A percentile compares a stretch with the other conserved stretches of the same genome.
phyloP scores from a whole-genome alignment of 2,888 invertebrate species.

The Acleris sparsana region DNA sequence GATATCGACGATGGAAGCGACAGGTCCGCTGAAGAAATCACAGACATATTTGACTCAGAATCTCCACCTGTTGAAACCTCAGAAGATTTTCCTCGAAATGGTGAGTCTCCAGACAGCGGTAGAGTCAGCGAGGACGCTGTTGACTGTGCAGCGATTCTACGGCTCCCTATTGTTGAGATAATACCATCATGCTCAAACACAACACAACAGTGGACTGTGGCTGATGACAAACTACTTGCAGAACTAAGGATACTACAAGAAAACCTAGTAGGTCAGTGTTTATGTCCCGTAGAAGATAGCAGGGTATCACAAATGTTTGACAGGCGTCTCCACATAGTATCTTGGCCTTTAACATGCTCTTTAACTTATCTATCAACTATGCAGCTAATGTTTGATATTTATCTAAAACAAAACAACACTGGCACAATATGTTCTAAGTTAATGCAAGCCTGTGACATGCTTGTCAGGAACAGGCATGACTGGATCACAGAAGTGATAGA shows the following conservation, averaged over 20 bases:
- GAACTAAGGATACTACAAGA: slow-evolving; percentile 85
- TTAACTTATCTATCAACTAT: slow-evolving; percentile 92
- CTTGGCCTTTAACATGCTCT: slow-evolving; percentile 79
- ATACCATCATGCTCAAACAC: slow-evolving; percentile 73
- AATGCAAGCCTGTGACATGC: slow-evolving; percentile 90
- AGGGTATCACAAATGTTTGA: slow-evolving; percentile 88
- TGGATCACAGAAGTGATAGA: slow-evolving; percentile 93
- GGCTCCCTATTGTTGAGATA: slow-evolving; percentile 66
- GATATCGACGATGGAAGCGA: slow-evolving; percentile 83
- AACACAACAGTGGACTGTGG: slow-evolving; percentile 63
- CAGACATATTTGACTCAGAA: slow-evolving; percentile 71
- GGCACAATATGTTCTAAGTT: slow-evolving; percentile 92
- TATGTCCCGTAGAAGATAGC: slow-evolving; percentile 89
- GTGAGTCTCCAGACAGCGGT: slow-evolving; percentile 78
- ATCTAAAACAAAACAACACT: slow-evolving; percentile 91
- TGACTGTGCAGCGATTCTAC: slow-evolving; percentile 71
- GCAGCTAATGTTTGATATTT: slow-evolving; percentile 92
- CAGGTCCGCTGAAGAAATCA: slow-evolving; percentile 78
- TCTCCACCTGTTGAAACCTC: slow-evolving; percentile 71
- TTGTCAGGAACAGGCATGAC: slow-evolving; percentile 91
- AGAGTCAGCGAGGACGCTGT: slow-evolving; percentile 81
- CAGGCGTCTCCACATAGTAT: slow-evolving; percentile 79
- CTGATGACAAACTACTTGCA: slow-evolving; percentile 71
- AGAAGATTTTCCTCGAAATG: slow-evolving; percentile 72
- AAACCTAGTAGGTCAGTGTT: slow-evolving; percentile 88